phyloP scores from a whole-genome alignment of 2,888 invertebrate genomes.

The Nymphalis c-album region DNA sequence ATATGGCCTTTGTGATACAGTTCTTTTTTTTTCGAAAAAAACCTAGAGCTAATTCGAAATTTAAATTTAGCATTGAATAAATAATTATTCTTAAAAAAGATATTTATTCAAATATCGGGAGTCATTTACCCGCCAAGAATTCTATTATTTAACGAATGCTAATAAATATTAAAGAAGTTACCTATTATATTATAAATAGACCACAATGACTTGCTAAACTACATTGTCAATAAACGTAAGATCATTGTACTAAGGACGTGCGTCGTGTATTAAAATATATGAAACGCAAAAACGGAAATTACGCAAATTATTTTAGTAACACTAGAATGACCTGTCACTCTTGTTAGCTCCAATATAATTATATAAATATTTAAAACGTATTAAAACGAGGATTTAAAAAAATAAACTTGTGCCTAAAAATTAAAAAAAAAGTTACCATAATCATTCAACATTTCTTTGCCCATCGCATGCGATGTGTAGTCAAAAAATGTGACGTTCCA shows the following conservation, averaged over 20 bases:
- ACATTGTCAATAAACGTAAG: constrained; percentile 17
- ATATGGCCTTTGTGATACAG: too few species aligned
- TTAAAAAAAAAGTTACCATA: constrained; percentile 82
- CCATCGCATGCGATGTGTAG: constrained; percentile 93
- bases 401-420: not conserved
- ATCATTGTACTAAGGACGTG: not conserved
- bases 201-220: constrained; percentile 10
- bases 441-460: constrained; percentile 87
- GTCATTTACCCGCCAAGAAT: not conserved
- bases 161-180: not conserved
- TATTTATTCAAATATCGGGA: too few species aligned
- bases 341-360: too few species aligned
- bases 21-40: too few species aligned
- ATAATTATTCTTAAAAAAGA: too few species aligned
- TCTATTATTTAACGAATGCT: not conserved
- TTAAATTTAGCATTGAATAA: too few species aligned
- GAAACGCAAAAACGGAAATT: not conserved
- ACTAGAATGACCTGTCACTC: too few species aligned
- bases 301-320: too few species aligned
- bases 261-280: not conserved
- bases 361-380: too few species aligned
- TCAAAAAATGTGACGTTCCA: constrained; percentile 99
- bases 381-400: not conserved
- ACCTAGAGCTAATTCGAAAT: too few species aligned
- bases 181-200: not conserved